phyloP scores from a whole-genome alignment of 2,888 invertebrate species.

The Phengaris arion region DNA sequence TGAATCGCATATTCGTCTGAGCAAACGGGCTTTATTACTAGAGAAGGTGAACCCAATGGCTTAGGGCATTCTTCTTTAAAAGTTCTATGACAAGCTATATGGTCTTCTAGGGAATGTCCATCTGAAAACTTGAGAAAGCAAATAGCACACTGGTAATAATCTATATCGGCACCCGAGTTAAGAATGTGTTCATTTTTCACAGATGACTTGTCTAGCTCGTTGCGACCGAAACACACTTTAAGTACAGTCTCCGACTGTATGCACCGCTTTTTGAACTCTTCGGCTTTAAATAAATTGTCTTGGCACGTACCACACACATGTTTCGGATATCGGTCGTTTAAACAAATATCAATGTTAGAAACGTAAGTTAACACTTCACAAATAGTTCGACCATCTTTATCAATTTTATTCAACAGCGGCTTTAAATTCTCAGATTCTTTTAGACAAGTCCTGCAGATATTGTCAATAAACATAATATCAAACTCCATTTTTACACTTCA shows the following conservation, averaged over 20 bases:
- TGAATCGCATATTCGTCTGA: background rate
- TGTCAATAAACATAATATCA: conserved; percentile 39
- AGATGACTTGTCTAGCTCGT: conserved; percentile 23
- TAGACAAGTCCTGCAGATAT: conserved; percentile 61
- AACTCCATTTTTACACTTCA: conserved; percentile 32
- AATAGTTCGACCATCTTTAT: conserved; percentile 49
- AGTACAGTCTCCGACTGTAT: conserved; percentile 55
- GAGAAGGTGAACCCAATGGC: conserved; percentile 2
- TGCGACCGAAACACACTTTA: conserved; percentile 44
- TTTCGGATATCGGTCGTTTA: conserved; percentile 56
- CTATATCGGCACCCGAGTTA: conserved; percentile 31
- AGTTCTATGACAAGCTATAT: conserved; percentile 35
- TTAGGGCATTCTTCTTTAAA: conserved; percentile 27
- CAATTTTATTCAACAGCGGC: conserved; percentile 52
- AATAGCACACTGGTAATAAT: conserved; percentile 41
- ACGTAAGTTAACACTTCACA: conserved; percentile 54
- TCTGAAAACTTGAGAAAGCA: conserved; percentile 40
- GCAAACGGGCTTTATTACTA: background rate
- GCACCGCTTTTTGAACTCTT: conserved; percentile 62
- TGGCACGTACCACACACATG: conserved; percentile 64
- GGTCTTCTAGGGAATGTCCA: conserved; percentile 38
- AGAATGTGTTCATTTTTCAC: conserved; percentile 34
- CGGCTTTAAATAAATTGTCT: conserved; percentile 51
- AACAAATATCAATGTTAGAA: conserved; percentile 53
- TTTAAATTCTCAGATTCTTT: conserved; percentile 50